These are phyloP conservation scores for Clivina fossor DNA, from an alignment of 2,888 invertebrate species.

Conservation along the genomic window DNA sequence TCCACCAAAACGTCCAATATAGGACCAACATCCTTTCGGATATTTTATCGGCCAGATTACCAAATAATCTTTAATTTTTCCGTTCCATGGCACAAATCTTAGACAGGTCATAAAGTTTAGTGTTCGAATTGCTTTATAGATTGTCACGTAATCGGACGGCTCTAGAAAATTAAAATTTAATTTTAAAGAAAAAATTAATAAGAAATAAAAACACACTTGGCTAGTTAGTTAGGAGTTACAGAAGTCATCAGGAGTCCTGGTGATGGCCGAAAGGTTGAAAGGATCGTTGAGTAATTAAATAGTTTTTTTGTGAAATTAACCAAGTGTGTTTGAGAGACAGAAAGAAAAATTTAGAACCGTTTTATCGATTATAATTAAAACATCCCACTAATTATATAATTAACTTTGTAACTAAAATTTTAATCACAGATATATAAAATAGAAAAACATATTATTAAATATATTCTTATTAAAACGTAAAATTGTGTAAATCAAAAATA, in stretches of 20 bases:
- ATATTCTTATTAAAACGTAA: constrained; percentile 9
- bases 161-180: constrained; percentile 51
- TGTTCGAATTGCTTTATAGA: constrained; percentile 62
- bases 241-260: no score
- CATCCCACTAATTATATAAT: constrained; percentile 19
- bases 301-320: no score
- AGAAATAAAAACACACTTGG: no score
- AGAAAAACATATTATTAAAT: constrained; percentile 11
- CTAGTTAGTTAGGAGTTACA: no score
- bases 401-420: constrained; percentile 35
- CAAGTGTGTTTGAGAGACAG: no score
- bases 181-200: no score
- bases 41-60: constrained; percentile 67
- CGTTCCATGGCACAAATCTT: constrained; percentile 66
- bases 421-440: constrained; percentile 36
- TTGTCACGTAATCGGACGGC: constrained; percentile 59
- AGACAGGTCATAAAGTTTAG: constrained; percentile 68
- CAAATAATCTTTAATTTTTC: constrained; percentile 63
- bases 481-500: constrained; percentile 16
- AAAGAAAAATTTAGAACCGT: constrained; percentile 2
- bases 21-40: constrained; percentile 74
- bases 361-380: constrained; percentile 26
- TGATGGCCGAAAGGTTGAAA: no score
- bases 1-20: constrained; percentile 73
- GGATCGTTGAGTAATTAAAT: no score